These are phyloP conservation scores for Blastomussa wellsi DNA, from an alignment of 92 coral and sea anemone species.

Conservation along the genomic window DNA sequence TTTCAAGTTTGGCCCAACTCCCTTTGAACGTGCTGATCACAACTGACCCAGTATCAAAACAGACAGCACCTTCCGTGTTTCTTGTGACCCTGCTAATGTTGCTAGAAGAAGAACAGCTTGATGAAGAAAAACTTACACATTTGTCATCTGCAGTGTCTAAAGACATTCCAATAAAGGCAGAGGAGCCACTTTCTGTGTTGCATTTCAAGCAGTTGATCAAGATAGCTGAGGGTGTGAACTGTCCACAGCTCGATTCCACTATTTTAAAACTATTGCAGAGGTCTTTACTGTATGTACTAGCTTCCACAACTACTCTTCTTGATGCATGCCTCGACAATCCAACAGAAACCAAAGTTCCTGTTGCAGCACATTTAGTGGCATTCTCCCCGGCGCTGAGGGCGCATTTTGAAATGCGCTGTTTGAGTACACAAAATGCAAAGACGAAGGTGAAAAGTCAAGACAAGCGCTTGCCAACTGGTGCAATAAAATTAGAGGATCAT, in stretches of 20 bases:
- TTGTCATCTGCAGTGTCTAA: not conserved
- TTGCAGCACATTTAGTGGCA: constrained; percentile 66
- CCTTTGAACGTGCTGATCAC: constrained; percentile 54
- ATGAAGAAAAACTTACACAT: not conserved
- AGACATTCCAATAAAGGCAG: not conserved
- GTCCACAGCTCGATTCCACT: constrained; percentile 59
- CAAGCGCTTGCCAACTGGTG: not conserved
- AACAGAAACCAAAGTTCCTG: constrained; percentile 61
- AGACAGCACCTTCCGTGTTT: constrained; percentile 47
- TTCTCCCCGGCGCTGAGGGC: constrained; percentile 51
- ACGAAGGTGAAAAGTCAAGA: not conserved
- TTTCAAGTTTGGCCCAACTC: constrained; percentile 52
- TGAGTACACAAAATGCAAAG: constrained; percentile 11
- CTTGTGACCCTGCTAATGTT: constrained; percentile 52
- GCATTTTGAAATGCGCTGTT: constrained; percentile 71
- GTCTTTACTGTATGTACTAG: constrained; percentile 44
- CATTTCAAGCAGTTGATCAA: constrained; percentile 41
- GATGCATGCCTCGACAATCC: constrained; percentile 64
- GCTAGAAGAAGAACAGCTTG: constrained; percentile 8
- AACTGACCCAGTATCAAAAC: constrained; percentile 17
- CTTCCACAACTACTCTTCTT: constrained; percentile 48
- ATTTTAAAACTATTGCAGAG: constrained; percentile 50
- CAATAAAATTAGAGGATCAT: constrained; percentile 18
- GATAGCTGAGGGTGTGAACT: constrained; percentile 40
- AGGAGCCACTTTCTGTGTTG: constrained; percentile 17